Evolutionary conservation across 2,888 invertebrate genomes (phyloP), one percentile per base, ranked within the genome.

Genomic region (Metopia argyrocephala): DNA sequence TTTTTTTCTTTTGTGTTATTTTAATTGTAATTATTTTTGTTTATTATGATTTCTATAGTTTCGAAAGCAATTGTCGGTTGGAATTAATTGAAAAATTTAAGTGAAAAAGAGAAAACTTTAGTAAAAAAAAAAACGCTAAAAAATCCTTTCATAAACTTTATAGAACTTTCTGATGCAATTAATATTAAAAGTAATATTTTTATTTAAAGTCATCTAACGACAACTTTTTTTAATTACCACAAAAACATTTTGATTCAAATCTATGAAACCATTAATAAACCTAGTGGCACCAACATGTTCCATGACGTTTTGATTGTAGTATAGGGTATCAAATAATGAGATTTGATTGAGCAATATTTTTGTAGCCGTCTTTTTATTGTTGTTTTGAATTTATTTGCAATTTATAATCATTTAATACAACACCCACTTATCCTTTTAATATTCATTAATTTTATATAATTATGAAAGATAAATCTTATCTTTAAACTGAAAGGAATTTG

Each of bases 21-120:
- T 23, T 65, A 66, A 75, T 64, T 65, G 59, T 27, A 70, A 56
- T 66, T 31, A 4, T 20, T 71, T 52, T 45, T 73, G 28, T 45
- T 48, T 56, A n/a, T 6, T 46, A 52, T 0, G 1, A 48, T 50
- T 68, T 46, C 54, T 52, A 66, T 59, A 66, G 25, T 68, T 75
- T 76, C 52, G 78, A 78, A 73, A 70, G 73, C 20, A 78, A 45
- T 65, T 78, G 76, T 27, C 28, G 59, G 56, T 21, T 56, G 15
- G 59, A 5, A 38, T 45, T 31, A 15, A 15, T 21, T 56, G 15
- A 12, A 38, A 38, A 38, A 38, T 38, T 9, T 18, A 45, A 48
- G n/a, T 28, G 46, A 28, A 28, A 65, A 61, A 61, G 54, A 66
- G 61, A 73, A 78, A 65, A 73, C 66, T 61, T 20, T 38, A 71